Conservation (phyloP, 64 coral and sea anemone genomes). For the Catalaphyllia jardinei region DNA sequence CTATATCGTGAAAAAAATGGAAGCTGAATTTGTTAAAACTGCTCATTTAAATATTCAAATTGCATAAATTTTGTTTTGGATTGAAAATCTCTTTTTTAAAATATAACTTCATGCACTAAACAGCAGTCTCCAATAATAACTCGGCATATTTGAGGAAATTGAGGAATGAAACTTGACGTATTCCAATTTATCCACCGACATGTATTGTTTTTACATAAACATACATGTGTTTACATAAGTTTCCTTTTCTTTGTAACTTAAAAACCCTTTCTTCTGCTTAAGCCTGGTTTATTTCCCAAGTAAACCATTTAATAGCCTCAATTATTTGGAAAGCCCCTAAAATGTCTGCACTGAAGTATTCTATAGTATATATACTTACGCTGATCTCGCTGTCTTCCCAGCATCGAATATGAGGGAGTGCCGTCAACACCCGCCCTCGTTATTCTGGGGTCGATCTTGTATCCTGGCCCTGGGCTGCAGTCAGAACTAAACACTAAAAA, state of each 20-base stretch:
- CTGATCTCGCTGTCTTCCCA: conserved; percentile 83
- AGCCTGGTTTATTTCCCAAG: background rate
- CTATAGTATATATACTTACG: conserved; percentile 60
- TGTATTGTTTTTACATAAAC: too few species aligned
- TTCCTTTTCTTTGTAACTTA: background rate
- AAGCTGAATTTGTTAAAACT: background rate
- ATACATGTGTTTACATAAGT: background rate
- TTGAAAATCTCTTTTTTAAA: too few species aligned
- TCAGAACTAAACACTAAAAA: conserved; percentile 92
- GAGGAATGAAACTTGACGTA: too few species aligned
- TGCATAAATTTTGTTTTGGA: background rate
- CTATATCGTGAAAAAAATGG: background rate
- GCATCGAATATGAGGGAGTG: conserved; percentile 82
- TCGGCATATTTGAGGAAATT: too few species aligned
- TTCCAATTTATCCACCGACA: too few species aligned
- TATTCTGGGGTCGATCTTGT: conserved; percentile 77
- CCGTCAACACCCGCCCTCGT: conserved; percentile 85
- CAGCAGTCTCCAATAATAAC: too few species aligned
- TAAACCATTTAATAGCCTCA: background rate
- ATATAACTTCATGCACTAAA: too few species aligned
- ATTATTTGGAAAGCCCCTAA: background rate
- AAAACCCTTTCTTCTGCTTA: background rate
- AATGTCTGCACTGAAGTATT: background rate
- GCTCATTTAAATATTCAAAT: background rate
- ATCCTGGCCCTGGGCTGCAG: conserved; percentile 92